Base-by-base conservation (phyloP, 2,797 vertebrate species). In the Protonibea diacanthus region DNA sequence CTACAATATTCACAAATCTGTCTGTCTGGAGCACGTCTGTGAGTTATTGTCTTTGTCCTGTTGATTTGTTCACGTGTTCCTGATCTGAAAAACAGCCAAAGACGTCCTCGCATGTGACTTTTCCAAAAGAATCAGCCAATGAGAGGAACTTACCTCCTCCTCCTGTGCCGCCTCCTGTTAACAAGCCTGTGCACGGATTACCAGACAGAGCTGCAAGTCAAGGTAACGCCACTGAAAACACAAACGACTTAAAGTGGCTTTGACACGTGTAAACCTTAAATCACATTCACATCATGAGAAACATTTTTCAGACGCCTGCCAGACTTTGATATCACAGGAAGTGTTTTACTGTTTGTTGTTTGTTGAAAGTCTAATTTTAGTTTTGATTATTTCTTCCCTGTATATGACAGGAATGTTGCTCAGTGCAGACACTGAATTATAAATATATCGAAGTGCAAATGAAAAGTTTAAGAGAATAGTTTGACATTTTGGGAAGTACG, bases 161-260 rank as follows among this genome's bases (percentile, higher is more conserved):
- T 70, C 91, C 93, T 45, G 81, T 89, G 25, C 94, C 93, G 0
- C 91, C 93, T 75, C 90, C 94, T 73, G 61, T 84, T 51, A 70
- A 59, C 81, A 95, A 88, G 76, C 83, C 88, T 25, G 59, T 52
- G 11, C 82, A 90, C 10, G 93, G 91, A 74, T 71, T 94, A 82
- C 90, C 91, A 71, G 93, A 94, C 75, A 86, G 94, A 83, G 89
- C 94, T 42, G 93, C 94, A 67, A 95, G 94, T 81, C 95, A 96
- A 91, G 94, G 95, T 95, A 87, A 72, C 29, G 27, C 44, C 52
- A 45, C 49, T 9, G 20, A 63, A 56, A 80, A 61, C 1, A 59
- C 13, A n/a, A 21, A 65, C 58, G 49, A 14, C 52, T 1, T 23
- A 1, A 52, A 29, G 27, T 68, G 71, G 10, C 25, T 27, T 12